phyloP scores from a whole-genome alignment of 37 sponge, comb jelly and placozoan species.

The Ianthella basta region DNA sequence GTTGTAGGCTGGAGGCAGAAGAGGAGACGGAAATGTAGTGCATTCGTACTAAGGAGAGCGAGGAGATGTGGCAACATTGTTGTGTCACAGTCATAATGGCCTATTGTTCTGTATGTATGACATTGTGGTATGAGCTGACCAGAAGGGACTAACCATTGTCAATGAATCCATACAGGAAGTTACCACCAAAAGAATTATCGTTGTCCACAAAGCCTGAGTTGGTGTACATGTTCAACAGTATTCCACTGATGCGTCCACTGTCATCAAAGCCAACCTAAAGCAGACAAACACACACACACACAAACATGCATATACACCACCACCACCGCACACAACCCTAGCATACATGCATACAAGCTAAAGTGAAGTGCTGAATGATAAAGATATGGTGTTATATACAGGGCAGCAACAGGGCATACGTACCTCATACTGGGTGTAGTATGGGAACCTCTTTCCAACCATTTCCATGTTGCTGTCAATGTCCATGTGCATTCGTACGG shows the following conservation, averaged over 20 bases:
- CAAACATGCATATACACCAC: constrained; percentile 13
- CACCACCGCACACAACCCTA: too few relatives aligned
- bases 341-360: too few relatives aligned
- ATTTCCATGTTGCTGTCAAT: constrained; percentile 84
- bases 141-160: constrained; percentile 48
- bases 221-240: constrained; percentile 56
- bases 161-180: constrained; percentile 26
- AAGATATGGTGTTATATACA: too few relatives aligned
- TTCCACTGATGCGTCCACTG: constrained; percentile 66
- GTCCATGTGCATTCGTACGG: constrained; percentile 83
- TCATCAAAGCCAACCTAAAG: constrained; percentile 69
- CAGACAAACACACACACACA: neutral
- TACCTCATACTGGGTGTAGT: constrained; percentile 61
- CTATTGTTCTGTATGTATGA: too few relatives aligned
- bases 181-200: constrained; percentile 26
- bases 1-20: constrained; percentile 60
- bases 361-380: too few relatives aligned
- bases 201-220: constrained; percentile 60
- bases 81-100: too few relatives aligned
- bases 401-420: neutral
- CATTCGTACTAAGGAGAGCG: too few relatives aligned
- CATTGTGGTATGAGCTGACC: too few relatives aligned
- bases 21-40: too few relatives aligned
- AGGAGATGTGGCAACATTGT: too few relatives aligned
- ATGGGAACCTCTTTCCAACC: constrained; percentile 79